Conservation (phyloP, 2,888 invertebrate species). For the Trilocha varians region DNA sequence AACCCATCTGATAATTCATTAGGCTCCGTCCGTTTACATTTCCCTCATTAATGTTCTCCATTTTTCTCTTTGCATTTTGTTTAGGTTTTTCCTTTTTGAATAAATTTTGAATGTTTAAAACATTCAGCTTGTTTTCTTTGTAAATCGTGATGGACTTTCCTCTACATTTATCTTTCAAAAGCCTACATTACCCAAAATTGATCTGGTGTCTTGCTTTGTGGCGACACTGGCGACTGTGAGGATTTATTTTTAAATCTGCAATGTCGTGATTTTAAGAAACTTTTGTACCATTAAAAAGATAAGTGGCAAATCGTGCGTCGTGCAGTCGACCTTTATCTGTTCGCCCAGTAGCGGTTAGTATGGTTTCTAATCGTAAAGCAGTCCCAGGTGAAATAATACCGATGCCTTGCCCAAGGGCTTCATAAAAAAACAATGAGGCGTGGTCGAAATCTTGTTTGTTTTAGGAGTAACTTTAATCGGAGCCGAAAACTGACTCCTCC, state of each 20-base stretch:
- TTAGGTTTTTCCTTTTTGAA: not conserved
- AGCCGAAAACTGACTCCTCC: slow-evolving; percentile 48
- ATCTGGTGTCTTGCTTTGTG: not conserved
- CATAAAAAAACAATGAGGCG: slow-evolving; percentile 33
- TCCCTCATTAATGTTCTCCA: slow-evolving; percentile 34
- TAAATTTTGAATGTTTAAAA: slow-evolving; percentile 7
- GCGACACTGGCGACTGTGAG: slow-evolving; percentile 28
- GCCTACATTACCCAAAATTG: not conserved
- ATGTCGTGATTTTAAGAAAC: slow-evolving; percentile 40
- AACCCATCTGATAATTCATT: slow-evolving; percentile 29
- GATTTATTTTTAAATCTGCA: slow-evolving; percentile 35
- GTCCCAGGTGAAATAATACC: slow-evolving; percentile 38
- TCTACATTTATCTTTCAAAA: slow-evolving; percentile 34
- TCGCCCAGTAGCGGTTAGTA: slow-evolving; percentile 34
- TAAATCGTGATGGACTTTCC: slow-evolving; percentile 34
- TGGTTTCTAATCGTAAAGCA: slow-evolving; percentile 42
- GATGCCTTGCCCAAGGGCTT: slow-evolving; percentile 35
- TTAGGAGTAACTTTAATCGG: slow-evolving; percentile 55
- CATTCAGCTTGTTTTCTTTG: slow-evolving; percentile 29
- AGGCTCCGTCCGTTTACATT: slow-evolving; percentile 22
- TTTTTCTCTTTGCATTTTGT: slow-evolving; percentile 20
- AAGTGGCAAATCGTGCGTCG: slow-evolving; percentile 13
- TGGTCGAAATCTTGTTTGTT: slow-evolving; percentile 55
- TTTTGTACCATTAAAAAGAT: slow-evolving; percentile 13
- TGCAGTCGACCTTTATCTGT: slow-evolving; percentile 9